A percentile compares a stretch with the other conserved stretches of the same genome.
These are phyloP conservation scores for Aleadryas rufinucha DNA, from an alignment of 2,113 vertebrate species.

Conservation along the genomic window DNA sequence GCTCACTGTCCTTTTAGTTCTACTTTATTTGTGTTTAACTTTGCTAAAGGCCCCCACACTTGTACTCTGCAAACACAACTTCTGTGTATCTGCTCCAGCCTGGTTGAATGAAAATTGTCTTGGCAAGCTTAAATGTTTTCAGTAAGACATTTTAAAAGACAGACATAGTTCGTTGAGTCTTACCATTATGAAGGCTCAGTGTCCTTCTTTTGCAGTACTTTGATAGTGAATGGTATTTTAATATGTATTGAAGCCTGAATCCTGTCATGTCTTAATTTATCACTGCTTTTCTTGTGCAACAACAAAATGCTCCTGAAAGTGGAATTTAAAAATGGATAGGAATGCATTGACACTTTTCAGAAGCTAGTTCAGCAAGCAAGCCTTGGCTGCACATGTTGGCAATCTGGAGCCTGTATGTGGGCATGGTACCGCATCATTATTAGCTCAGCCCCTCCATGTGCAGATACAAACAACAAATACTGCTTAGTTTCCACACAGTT, in stretches of 20 bases:
- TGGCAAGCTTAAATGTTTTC: background rate
- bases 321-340: background rate
- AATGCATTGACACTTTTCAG: background rate
- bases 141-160: background rate
- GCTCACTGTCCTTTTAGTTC: background rate
- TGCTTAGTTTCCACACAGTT: background rate
- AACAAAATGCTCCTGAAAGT: background rate
- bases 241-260: background rate
- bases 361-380: background rate
- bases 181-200: background rate
- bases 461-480: background rate
- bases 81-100: background rate
- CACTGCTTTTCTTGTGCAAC: background rate
- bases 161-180: background rate
- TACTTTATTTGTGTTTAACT: background rate
- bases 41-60: background rate
- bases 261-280: background rate
- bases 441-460: background rate
- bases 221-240: background rate
- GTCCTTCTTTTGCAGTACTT: background rate
- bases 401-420: background rate
- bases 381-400: background rate
- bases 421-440: background rate
- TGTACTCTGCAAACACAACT: background rate
- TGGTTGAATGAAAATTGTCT: background rate